phyloP scores from a whole-genome alignment of 2,888 invertebrate species.

The Ariolimax columbianus region DNA sequence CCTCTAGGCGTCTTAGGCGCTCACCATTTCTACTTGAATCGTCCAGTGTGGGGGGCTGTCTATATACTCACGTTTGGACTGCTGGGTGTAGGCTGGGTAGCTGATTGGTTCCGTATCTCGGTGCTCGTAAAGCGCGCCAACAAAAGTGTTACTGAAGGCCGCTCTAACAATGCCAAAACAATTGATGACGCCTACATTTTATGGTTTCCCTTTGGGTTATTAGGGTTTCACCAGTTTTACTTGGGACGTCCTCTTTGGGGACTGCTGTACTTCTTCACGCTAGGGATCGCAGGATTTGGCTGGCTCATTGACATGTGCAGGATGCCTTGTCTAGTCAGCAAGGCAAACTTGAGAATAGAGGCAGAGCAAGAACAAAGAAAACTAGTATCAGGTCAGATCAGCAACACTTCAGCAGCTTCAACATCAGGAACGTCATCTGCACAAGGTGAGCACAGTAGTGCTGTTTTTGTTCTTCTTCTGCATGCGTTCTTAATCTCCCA shows the following conservation, averaged over 20 bases:
- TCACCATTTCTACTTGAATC: conserved; percentile 55
- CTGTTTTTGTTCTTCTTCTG: not conserved
- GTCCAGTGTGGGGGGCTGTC: conserved; percentile 52
- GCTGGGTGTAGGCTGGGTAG: conserved; percentile 59
- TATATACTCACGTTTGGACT: conserved; percentile 51
- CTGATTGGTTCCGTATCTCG: conserved; percentile 67
- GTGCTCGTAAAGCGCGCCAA: conserved; percentile 62
- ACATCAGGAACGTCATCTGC: not conserved
- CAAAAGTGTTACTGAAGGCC: conserved; percentile 37
- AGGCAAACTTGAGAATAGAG: conserved; percentile 53
- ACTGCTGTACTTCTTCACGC: conserved; percentile 63
- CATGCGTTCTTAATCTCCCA: no score
- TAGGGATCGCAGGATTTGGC: conserved; percentile 64
- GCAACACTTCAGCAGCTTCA: no score
- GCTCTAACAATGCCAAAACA: conserved; percentile 51
- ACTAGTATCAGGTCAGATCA: not conserved
- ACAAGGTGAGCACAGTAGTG: conserved; percentile 3
- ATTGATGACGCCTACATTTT: conserved; percentile 85
- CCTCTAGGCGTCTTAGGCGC: conserved; percentile 54
- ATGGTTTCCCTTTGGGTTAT: conserved; percentile 93
- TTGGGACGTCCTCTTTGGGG: conserved; percentile 82
- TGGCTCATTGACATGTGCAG: conserved; percentile 66
- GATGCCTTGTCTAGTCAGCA: conserved; percentile 61
- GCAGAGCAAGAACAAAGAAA: not conserved
- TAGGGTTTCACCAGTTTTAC: conserved; percentile 94